Evolutionary conservation across 2,888 invertebrate genomes (phyloP).

Genomic region (Saturnia pavonia): DNA sequence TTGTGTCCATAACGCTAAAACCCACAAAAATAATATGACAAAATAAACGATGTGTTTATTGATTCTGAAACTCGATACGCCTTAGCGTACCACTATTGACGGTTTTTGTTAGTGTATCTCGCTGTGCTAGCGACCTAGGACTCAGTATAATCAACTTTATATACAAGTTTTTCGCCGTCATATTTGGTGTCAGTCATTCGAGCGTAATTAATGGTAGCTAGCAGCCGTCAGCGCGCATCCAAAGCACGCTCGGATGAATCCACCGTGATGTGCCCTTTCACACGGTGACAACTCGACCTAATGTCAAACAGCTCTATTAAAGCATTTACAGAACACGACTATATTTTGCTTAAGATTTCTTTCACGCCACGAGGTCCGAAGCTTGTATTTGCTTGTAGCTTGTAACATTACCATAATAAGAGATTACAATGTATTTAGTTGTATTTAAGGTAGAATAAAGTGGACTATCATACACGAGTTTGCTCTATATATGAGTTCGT

Average conservation of each 20-base stretch:
- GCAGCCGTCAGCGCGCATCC: slow-evolving; percentile 68
- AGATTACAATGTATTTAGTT: background rate
- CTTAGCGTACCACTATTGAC: background rate
- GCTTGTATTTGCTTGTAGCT: no score
- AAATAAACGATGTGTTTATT: background rate
- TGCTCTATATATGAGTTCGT: no score
- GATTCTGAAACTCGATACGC: background rate
- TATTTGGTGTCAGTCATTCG: slow-evolving; percentile 39
- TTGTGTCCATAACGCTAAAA: no score
- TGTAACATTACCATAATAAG: background rate
- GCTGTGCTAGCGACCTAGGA: background rate
- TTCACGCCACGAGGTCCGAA: background rate
- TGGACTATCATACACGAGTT: no score
- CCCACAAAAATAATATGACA: no score
- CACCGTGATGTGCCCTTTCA: slow-evolving; percentile 32
- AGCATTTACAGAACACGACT: background rate
- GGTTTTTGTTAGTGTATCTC: background rate
- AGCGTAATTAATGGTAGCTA: slow-evolving; percentile 65
- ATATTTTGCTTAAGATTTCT: background rate
- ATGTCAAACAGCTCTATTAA: slow-evolving; percentile 25
- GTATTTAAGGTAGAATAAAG: background rate
- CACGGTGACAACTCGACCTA: slow-evolving; percentile 26
- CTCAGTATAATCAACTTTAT: background rate
- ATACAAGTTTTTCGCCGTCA: slow-evolving; percentile 10
- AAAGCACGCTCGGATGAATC: slow-evolving; percentile 46